Evolutionary conservation across 2,113 vertebrate genomes (phyloP), one percentile per base, ranked within the genome.

Genomic region (Poeciliopsis prolifica): DNA sequence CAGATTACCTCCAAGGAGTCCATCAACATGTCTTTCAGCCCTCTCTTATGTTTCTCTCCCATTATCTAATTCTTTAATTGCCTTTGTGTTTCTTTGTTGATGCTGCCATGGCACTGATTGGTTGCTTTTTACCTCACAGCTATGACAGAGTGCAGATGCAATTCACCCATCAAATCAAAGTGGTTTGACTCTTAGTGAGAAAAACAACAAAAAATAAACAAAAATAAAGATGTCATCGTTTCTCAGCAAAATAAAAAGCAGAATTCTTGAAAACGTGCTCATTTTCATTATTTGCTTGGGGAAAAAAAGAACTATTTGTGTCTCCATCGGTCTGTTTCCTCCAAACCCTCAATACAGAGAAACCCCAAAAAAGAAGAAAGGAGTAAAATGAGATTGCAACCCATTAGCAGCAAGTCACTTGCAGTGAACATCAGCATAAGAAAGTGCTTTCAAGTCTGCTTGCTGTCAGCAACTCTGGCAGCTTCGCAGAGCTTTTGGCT

Each of bases 381-480:
- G 22, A 60, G 24, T 58, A 84, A 82, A 87, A 68, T 69, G 37
- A 74, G 80, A 77, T 83, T 84, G 77, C 84, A 89, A 87, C 64
- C 89, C 83, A 92, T 93, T 93, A 94, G 86, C 88, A 77, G 88
- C 78, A 72, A 90, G 88, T 93, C 90, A 88, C 78, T 86, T 75
- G 62, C 77, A 80, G 88, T 93, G 92, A 92, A 89, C 85, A 65
- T 91, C 86, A 88, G 91, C 88, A 91, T 93, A 89, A 91, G 83
- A 92, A 91, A 89, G 81, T 72, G 80, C 90, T 94, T 94, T 95
- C 80, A 94, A 89, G 91, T 89, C 80, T 24, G 85, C 85, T 91
- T 85, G 80, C 92, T 93, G 92, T 87, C 91, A 92, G 90, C 88
- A 87, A 83, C 83, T 86, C 73, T 90, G 88, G 87, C 90, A 91